Percentiles rank a stretch among this genome's conserved stretches.
Evolutionary conservation across 2,888 invertebrate genomes (phyloP).

Genomic region (Diabrotica balteata): DNA sequence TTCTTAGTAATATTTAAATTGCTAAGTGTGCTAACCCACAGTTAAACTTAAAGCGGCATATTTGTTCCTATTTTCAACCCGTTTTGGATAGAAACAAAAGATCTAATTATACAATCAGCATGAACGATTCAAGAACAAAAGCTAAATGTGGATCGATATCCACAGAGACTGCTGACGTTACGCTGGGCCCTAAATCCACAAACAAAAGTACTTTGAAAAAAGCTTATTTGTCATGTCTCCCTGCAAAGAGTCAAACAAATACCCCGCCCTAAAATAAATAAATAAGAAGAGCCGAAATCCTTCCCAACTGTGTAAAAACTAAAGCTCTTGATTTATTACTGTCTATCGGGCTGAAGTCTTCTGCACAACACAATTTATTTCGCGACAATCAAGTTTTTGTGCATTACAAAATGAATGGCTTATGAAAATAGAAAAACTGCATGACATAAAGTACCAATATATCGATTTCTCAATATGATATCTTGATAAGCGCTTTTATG

Average conservation of each 20-base stretch:
- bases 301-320: conserved; percentile 20
- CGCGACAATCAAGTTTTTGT: conserved; percentile 27
- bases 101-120: background rate
- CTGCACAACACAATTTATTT: conserved; percentile 21
- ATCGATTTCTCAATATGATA: no score
- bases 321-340: conserved; percentile 35
- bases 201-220: conserved; percentile 25
- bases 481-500: no score
- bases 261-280: conserved; percentile 23
- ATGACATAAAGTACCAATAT: no score
- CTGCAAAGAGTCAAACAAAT: conserved; percentile 29
- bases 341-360: conserved; percentile 16
- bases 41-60: background rate
- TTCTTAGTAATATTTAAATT: no score
- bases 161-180: background rate
- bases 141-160: conserved; percentile 12
- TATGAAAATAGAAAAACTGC: no score
- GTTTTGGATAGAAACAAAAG: background rate
- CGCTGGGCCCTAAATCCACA: conserved; percentile 13
- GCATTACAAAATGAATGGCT: background rate
- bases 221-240: conserved; percentile 27
- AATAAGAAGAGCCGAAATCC: conserved; percentile 27
- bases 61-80: background rate
- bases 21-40: background rate
- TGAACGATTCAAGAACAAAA: background rate